These are phyloP conservation scores for Glossophaga mutica DNA, from an alignment of 2,797 vertebrate genomes.

Conservation along the genomic window DNA sequence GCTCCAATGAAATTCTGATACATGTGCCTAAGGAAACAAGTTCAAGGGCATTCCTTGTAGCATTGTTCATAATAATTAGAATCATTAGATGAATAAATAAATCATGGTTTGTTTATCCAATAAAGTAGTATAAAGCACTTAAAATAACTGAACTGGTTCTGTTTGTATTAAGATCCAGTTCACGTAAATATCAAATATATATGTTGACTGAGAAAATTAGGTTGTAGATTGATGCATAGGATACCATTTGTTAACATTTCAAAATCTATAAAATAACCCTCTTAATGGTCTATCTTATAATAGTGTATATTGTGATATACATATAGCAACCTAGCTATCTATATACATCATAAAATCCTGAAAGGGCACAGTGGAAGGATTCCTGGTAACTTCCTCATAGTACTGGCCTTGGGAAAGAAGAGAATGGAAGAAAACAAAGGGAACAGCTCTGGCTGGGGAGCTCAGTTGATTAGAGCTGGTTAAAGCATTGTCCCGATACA, in stretches of 20 bases:
- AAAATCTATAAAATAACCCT: background rate
- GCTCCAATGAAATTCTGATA: background rate
- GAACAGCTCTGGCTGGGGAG: background rate
- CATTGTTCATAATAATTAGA: background rate
- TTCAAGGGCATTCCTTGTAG: background rate
- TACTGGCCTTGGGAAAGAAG: background rate
- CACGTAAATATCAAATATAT: background rate
- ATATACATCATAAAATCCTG: background rate
- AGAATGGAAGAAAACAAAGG: background rate
- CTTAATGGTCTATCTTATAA: background rate
- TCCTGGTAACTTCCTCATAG: background rate
- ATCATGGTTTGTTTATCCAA: background rate
- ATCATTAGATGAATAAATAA: background rate
- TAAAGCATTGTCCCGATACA: background rate
- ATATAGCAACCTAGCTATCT: background rate
- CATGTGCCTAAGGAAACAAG: background rate
- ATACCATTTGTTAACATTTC: background rate
- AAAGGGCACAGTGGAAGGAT: background rate
- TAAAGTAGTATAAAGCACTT: background rate
- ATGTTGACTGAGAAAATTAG: background rate
- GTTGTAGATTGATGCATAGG: background rate
- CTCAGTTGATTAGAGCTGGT: background rate
- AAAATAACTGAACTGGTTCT: background rate
- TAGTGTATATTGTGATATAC: background rate
- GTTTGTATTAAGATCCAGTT: background rate